These are phyloP conservation scores for Alaudala cheleensis DNA, from an alignment of 2,113 vertebrate genomes.

Conservation along the genomic window DNA sequence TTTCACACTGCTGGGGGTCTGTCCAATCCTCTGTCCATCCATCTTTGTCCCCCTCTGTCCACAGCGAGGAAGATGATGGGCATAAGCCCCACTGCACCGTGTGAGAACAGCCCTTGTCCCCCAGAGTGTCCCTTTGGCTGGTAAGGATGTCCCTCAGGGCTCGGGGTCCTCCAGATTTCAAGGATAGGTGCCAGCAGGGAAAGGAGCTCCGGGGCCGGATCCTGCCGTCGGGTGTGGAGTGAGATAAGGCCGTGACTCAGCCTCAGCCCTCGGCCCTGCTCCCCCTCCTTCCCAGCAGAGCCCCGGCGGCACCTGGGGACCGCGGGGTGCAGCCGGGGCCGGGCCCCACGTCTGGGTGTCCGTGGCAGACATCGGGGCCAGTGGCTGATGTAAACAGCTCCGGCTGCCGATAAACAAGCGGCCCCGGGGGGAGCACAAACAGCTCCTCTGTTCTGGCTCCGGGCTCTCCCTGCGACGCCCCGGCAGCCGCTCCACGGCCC, in stretches of 20 bases:
- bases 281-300: background rate
- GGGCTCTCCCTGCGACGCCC: background rate
- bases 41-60: fast-evolving
- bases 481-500: background rate
- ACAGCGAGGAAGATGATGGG: background rate
- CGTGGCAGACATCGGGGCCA: background rate
- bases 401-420: conserved; percentile 48
- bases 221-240: background rate
- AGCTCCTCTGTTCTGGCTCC: background rate
- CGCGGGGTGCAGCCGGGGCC: background rate
- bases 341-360: background rate
- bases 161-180: too few species aligned
- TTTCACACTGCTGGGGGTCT: fast-evolving
- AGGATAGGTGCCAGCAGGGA: background rate
- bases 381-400: conserved; percentile 47
- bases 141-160: background rate
- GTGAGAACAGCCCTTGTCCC: fast-evolving
- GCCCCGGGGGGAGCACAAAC: conserved; percentile 14
- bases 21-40: background rate
- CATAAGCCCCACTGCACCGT: fast-evolving
- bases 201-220: background rate
- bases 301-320: background rate
- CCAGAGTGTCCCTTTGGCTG: background rate
- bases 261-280: background rate
- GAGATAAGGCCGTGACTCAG: background rate